These are phyloP conservation scores for Zaprionus inermis DNA, from an alignment of 1,140 invertebrate genomes.

Conservation along the genomic window DNA sequence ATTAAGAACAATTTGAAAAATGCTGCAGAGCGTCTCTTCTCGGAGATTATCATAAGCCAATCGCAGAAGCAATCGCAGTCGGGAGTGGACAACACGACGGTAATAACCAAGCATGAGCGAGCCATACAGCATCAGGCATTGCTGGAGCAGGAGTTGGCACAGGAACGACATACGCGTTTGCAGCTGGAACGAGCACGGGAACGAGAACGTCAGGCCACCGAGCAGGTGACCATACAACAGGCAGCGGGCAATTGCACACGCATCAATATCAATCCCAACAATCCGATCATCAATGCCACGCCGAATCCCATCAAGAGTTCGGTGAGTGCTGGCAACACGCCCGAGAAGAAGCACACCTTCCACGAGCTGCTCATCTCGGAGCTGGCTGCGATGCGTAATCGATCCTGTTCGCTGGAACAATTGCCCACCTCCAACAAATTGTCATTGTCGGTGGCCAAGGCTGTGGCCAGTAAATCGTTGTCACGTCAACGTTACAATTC, in stretches of 20 bases:
- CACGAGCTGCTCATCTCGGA: conserved; percentile 84
- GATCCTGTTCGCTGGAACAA: conserved; percentile 77
- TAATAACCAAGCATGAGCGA: conserved; percentile 79
- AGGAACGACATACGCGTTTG: conserved; percentile 55
- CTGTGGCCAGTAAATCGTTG: conserved; percentile 48
- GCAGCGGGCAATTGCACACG: conserved; percentile 62
- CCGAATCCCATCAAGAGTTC: conserved; percentile 46
- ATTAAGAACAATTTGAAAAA: conserved; percentile 82
- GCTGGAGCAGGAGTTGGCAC: conserved; percentile 63
- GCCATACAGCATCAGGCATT: conserved; percentile 72
- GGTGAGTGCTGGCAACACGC: conserved; percentile 62
- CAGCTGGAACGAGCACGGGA: conserved; percentile 22
- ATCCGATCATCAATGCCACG: background rate
- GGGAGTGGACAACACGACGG: conserved; percentile 56
- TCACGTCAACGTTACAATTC: conserved; percentile 71
- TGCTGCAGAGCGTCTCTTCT: conserved; percentile 80
- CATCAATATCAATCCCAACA: conserved; percentile 60
- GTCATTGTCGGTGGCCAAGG: conserved; percentile 11
- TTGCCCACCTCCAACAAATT: conserved; percentile 66
- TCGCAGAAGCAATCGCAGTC: conserved; percentile 65
- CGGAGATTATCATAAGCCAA: conserved; percentile 82
- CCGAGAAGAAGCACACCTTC: conserved; percentile 83
- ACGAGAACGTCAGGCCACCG: conserved; percentile 7
- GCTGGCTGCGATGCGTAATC: conserved; percentile 79
- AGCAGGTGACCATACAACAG: conserved; percentile 43